Evolutionary conservation across 2,888 invertebrate genomes (phyloP), one percentile per base, ranked within the genome.

Genomic region (Agrenia bidenticulata): DNA sequence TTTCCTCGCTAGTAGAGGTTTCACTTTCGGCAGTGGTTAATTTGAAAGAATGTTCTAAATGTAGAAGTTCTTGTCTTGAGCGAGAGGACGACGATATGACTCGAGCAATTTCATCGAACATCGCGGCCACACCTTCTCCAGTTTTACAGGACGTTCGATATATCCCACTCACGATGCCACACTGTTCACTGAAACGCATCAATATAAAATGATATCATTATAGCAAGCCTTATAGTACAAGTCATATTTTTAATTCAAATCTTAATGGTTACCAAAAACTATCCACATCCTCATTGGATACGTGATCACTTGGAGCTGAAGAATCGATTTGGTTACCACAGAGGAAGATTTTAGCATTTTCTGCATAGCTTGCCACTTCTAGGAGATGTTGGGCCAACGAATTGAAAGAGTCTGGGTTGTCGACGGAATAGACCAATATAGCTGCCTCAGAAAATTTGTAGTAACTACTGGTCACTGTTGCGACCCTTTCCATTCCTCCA

Each of bases 371-470:
- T 1, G 94, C 93, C 78, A 94, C 92, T 37, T 96, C 95, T 60
- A 96, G 83, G 59, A 95, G 83, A 80, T 96, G 94, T 79, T 96
- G 94, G 45, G 94, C 92, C 49, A 95, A 80, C 23, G 92, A 86
- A 81, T 94, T 92, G 83, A 96, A 95, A 9, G 94, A 94, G 41
- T 94, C 90, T 9, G 90, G 88, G 82, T 93, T 93, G 78, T 94
- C 92, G 72, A 93, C 82, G 41, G 92, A 89, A 82, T 94, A 96
- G 5, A 94, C 94, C 70, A 96, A 83, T 77, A 96, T 88, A 64
- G 94, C 95, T 67, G 94, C 95, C 80, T 94, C 94, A 2, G 95
- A 92, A 82, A 94, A 94, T 81, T 95, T 94, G 80, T 94, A 96
- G 80, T 96, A 96, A 78, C 92, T 93, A 27, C 93, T 92, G 13